Percentiles rank a stretch among this genome's conserved stretches.
phyloP scores from a whole-genome alignment of 2,888 invertebrate genomes.

The Eugnorisma glareosa region DNA sequence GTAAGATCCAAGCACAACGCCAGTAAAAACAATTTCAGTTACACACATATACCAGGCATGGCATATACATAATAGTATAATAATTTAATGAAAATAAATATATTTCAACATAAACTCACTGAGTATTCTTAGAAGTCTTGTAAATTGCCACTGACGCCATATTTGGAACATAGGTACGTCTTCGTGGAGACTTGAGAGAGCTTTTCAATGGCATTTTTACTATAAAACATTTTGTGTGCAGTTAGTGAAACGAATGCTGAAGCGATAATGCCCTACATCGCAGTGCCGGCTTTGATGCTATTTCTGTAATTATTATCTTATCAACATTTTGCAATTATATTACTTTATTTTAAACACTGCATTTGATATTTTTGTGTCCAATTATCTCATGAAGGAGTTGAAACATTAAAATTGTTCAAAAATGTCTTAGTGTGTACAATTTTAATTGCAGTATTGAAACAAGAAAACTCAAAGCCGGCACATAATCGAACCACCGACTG shows the following conservation, averaged over 20 bases:
- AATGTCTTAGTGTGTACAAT: not conserved
- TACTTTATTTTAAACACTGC: not conserved
- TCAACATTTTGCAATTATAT: conserved; percentile 27
- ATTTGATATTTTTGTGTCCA: not conserved
- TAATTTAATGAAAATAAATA: conserved; percentile 36
- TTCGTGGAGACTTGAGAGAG: conserved; percentile 58
- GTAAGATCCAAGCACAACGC: conserved; percentile 14
- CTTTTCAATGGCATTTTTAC: conserved; percentile 50
- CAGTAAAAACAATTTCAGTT: conserved; percentile 4
- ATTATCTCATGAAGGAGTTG: not conserved
- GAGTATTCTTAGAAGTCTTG: conserved; percentile 68
- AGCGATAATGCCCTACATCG: conserved; percentile 53
- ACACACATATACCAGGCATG: conserved; percentile 5
- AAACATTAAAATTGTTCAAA: not conserved
- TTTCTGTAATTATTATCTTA: conserved; percentile 30
- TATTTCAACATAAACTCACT: conserved; percentile 55
- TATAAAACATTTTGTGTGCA: conserved; percentile 43
- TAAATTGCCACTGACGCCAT: conserved; percentile 39
- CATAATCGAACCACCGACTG: conserved; percentile 53
- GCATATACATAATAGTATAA: conserved; percentile 8
- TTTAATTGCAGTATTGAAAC: not conserved
- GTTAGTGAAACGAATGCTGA: conserved; percentile 49
- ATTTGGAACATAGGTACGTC: conserved; percentile 42
- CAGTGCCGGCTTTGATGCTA: conserved; percentile 50
- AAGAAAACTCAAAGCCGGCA: conserved; percentile 58